Conservation (phyloP, 2,888 invertebrate genomes). For the Athalia circularis region DNA sequence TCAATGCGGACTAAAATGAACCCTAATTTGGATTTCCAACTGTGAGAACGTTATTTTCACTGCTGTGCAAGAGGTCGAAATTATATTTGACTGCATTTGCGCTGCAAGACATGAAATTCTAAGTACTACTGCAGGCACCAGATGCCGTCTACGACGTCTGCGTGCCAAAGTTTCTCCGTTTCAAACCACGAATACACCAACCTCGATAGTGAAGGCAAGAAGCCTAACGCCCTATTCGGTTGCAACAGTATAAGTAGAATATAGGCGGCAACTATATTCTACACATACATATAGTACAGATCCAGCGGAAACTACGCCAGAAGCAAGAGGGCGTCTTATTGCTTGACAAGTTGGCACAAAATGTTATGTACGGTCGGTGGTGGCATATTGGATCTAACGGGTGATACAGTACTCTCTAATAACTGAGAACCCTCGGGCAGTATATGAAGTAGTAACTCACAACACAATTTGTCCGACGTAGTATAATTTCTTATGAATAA, state of each 20-base stretch:
- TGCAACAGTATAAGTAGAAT: not conserved
- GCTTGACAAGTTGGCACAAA: constrained; percentile 42
- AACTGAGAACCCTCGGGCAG: not conserved
- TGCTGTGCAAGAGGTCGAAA: not conserved
- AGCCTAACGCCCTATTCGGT: constrained; percentile 29
- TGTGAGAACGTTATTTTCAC: not conserved
- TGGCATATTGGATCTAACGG: constrained; percentile 22
- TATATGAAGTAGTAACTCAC: too few species aligned
- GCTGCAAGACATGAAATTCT: constrained; percentile 25
- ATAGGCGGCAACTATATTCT: too few species aligned
- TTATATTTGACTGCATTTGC: constrained; percentile 21
- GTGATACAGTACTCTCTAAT: constrained; percentile 9
- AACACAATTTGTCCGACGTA: too few species aligned
- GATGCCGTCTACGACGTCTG: constrained; percentile 67
- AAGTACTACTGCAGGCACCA: constrained; percentile 56
- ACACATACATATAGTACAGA: not conserved
- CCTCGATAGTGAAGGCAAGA: constrained; percentile 17
- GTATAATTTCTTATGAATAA: too few species aligned
- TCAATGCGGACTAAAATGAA: constrained; percentile 1
- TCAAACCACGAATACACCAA: constrained; percentile 28
- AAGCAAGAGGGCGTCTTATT: constrained; percentile 24
- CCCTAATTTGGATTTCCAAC: not conserved
- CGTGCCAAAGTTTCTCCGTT: constrained; percentile 56
- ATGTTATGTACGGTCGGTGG: constrained; percentile 14
- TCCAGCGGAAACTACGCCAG: constrained; percentile 32